Base-by-base conservation (phyloP, 2,113 vertebrate species). In the Euleptes europaea region DNA sequence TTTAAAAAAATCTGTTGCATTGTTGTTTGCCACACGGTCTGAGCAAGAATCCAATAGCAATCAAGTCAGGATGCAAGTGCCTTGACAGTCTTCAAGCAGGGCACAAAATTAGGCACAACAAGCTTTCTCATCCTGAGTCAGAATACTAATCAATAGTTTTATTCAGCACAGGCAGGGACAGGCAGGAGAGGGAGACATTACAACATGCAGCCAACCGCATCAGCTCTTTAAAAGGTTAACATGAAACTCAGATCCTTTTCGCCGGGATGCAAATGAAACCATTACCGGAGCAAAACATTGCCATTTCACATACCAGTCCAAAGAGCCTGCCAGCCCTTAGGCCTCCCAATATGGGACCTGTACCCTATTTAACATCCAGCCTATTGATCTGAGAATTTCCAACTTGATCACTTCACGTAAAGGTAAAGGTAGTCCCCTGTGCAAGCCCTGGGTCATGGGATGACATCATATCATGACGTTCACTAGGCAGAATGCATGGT, bases 191-290 rank as follows among this genome's bases (percentile, higher is more conserved):
- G n/a, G 26, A 88, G 67, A 26, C 44, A 26, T 83, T 79, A 87
- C 67, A 71, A 83, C 51, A 31, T n/a, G 26, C 23, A 65, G 69
- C 84, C 80, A 82, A 31, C 47, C 85, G 82, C 23, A 82, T 69
- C 67, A 81, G 57, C 71, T 76, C 70, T 72, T 87, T 81, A 74
- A 85, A 84, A 87, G 78, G 67, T 84, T 77, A 85, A 86, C 81
- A 71, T 44, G 17, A 60, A 77, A 47, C 28, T 38, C 84, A 82
- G 86, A 78, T 86, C 40, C 73, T 86, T 87, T 84, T 76, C 80
- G 73, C 26, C 19, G 33, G 21, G 67, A 86, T 44, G 70, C 47
- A 75, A 78, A 88, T 82, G 42, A 90, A 66, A 54, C 47, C 54
- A 80, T 67, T 54, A 51, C 38, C 89, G 65, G 72, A 82, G 80